Base-by-base conservation (phyloP, 1,140 invertebrate species). In the Neodiprion fabricii region DNA sequence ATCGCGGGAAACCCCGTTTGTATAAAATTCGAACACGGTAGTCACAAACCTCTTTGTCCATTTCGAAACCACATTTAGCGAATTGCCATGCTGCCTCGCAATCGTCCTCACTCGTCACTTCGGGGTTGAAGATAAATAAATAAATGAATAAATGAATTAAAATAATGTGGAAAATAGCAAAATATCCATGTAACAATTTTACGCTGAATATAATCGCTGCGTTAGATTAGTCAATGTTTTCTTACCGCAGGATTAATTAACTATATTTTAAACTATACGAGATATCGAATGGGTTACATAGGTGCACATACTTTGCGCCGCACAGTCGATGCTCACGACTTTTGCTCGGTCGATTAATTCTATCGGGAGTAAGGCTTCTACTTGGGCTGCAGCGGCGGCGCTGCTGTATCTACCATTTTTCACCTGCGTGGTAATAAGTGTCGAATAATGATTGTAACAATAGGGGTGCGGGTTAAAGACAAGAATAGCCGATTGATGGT, bases 1-100 rank as follows among this genome's bases (percentile, higher is more conserved):
- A 21, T 21, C 17, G 17, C 17, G 17, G 17, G 17, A 21, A 21
- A 21, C 17, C 17, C 17, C 17, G 17, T 21, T 21, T 21, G 0
- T 21, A 21, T 21, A 21, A 21, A 21, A 21, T 21, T 21, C 17
- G 17, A 21, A 21, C 17, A 21, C 17, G 17, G 17, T 21, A 21
- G 28, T 40, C 28, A 40, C 28, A 40, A 40, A 78, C 77, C 53
- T 78, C 74, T 50, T 61, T 68, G 49, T 81, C 77, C 9, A 72
- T 72, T 47, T 79, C 76, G 28, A 74, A 82, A 11, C 69, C 72
- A 75, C 80, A 82, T 68, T 80, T 79, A n/a, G 69, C 76, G 69
- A 77, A 80, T 67, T 77, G 75, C 72, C 77, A 82, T 40, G 71
- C 75, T 9, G 72, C 61, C 23, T 77, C 80, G 66, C 80, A 81